phyloP scores from a whole-genome alignment of 2,113 vertebrate species.

The Gavialis gangeticus region DNA sequence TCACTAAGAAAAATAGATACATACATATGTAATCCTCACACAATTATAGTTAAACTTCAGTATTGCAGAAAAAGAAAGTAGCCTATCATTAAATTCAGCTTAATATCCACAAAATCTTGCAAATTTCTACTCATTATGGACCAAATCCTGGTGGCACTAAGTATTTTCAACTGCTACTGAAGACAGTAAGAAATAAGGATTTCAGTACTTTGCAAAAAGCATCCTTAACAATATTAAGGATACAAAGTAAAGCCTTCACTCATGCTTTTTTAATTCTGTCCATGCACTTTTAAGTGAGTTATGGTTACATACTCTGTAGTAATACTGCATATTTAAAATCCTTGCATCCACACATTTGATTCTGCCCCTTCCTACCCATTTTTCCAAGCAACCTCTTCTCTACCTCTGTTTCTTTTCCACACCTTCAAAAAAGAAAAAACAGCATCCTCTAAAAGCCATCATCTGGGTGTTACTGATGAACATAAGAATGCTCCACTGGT shows the following conservation, averaged over 20 bases:
- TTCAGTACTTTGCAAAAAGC: not conserved
- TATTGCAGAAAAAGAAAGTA: accelerated
- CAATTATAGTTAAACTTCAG: not conserved
- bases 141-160: not conserved
- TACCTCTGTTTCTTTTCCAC: not conserved
- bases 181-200: not conserved
- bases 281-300: not conserved
- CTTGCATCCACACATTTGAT: not conserved
- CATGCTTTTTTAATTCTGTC: not conserved
- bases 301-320: not conserved
- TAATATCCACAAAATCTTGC: not conserved
- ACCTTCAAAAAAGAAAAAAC: not conserved
- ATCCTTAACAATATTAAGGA: not conserved
- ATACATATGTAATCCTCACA: not conserved
- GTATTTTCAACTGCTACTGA: not conserved
- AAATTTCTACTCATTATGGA: not conserved
- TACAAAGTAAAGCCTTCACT: not conserved
- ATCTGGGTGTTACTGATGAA: not conserved
- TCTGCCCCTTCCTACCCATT: not conserved
- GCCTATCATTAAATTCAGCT: not conserved
- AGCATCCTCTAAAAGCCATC: not conserved
- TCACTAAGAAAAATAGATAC: not conserved
- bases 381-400: not conserved
- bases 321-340: not conserved
- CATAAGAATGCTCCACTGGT: not conserved